Conservation (phyloP, 2,888 invertebrate genomes). For the Synanthedon tipuliformis region DNA sequence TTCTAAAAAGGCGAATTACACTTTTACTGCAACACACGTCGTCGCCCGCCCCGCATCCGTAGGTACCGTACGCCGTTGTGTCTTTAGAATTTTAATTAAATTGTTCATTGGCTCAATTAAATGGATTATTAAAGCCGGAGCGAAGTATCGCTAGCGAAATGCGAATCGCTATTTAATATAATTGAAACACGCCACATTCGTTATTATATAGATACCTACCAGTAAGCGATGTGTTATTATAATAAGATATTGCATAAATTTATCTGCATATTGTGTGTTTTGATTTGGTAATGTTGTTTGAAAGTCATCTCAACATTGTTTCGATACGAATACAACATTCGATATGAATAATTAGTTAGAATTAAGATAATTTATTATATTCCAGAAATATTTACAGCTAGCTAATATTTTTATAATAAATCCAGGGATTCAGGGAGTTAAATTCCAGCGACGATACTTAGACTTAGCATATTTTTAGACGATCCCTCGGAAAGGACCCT, state of each 20-base stretch:
- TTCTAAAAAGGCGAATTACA: conserved; percentile 11
- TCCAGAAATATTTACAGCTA: no score
- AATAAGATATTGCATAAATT: not conserved
- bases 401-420: no score
- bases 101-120: conserved; percentile 64
- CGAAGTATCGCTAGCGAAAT: not conserved
- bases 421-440: no score
- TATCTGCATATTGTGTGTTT: not conserved
- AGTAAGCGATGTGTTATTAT: not conserved
- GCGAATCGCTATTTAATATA: not conserved
- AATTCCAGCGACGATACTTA: no score
- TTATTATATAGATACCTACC: not conserved
- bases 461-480: no score
- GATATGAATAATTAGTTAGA: not conserved
- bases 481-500: no score
- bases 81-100: conserved; percentile 66
- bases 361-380: no score
- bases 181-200: not conserved
- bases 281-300: not conserved
- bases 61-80: conserved; percentile 24
- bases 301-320: not conserved
- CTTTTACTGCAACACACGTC: conserved; percentile 18
- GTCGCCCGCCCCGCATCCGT: conserved; percentile 27
- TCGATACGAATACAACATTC: not conserved
- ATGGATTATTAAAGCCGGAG: conserved; percentile 46